Conservation (phyloP, 1,140 invertebrate genomes). For the Caenorhabditis remanei region DNA sequence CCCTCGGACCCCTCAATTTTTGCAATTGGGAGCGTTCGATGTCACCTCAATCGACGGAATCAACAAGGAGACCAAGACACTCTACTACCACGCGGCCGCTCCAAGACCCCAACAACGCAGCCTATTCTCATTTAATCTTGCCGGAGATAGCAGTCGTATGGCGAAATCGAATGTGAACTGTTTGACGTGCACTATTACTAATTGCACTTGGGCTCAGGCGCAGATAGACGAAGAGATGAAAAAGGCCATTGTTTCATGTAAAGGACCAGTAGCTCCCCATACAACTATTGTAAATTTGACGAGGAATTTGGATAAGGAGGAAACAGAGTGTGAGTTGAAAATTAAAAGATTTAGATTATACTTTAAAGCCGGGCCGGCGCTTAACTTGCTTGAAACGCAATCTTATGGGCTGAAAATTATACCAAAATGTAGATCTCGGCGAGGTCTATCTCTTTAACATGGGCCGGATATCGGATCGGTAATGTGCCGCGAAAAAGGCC, state of each 20-base stretch:
- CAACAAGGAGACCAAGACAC: neutral
- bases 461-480: too few species aligned
- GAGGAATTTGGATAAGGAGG: neutral
- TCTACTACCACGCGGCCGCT: slow-evolving; percentile 24
- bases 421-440: too few species aligned
- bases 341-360: too few species aligned
- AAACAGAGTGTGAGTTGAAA: neutral
- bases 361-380: too few species aligned
- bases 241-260: slow-evolving; percentile 27
- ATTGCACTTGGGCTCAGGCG: slow-evolving; percentile 11
- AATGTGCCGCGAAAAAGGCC: too few species aligned
- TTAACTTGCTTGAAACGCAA: too few species aligned
- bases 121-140: neutral
- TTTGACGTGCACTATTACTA: neutral
- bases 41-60: slow-evolving; percentile 31
- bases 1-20: neutral
- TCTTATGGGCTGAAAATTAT: too few species aligned
- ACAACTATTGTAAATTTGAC: slow-evolving; percentile 13
- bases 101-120: neutral
- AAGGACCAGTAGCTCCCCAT: slow-evolving; percentile 33
- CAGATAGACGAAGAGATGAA: neutral
- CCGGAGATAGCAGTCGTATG: neutral
- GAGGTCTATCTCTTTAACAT: too few species aligned
- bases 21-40: slow-evolving; percentile 42
- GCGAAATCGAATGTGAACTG: neutral